Base-by-base conservation (phyloP, 2,888 invertebrate species). In the Mechanitis mazaeus region DNA sequence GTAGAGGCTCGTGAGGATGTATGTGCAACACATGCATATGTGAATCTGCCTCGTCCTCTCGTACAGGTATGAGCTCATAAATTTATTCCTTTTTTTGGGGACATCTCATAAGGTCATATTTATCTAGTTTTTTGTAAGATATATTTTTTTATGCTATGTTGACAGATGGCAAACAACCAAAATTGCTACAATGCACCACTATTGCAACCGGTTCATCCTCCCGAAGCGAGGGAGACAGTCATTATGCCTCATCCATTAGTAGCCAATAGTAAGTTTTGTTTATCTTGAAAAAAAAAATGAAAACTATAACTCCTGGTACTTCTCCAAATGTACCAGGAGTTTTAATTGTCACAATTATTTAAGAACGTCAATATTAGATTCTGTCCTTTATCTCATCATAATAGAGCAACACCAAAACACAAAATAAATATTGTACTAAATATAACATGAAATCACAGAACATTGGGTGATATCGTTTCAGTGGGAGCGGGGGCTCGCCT, bases 111-210 rank as follows among this genome's bases (percentile, higher is more conserved):
- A 38, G 38, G 4, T 7, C 3, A 11, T 42, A 42, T 42, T 11
- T 42, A 3, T 42, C 9, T 42, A 9, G 7, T 42, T 9, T 2
- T 42, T 9, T 9, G 42, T 3, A 7, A 42, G 1, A 7, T 31
- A 7, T 31, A 20, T 7, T 31, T 31, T 50, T 3, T 31, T 28
- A 31, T 31, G 7, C 28, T n/a, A n/a, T 12, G 33, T 7, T 59
- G 59, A 11, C 72, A 88, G 89, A 80, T 88, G 63, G 78, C 87
- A 12, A 88, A 85, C 67, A 75, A 84, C 0, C 84, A 84, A 69
- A 80, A 74, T 64, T 90, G 88, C 66, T 90, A 83, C 77, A 87
- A 83, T 61, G 88, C 89, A 0, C 89, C 89, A 2, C 71, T 90
- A n/a, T 72, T 90, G 55, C 88, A 88, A 65, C 75, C 82, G 0